Conservation (phyloP, 2,797 vertebrate genomes). For the Peromyscus nudipes region DNA sequence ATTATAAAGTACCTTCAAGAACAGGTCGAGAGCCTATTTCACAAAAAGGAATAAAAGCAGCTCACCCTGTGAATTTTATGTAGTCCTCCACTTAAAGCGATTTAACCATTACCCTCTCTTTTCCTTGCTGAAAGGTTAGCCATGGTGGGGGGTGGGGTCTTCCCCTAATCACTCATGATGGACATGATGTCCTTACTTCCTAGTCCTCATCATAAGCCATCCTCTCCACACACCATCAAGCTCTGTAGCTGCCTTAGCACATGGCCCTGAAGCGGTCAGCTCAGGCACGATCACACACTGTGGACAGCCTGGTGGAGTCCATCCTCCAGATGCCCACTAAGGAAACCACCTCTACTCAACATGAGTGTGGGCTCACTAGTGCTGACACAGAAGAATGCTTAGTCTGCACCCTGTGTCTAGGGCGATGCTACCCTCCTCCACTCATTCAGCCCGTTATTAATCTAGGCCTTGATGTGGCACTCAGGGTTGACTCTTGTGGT, state of each 20-base stretch:
- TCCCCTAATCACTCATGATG: neutral
- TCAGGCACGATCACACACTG: neutral
- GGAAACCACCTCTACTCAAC: conserved; percentile 37
- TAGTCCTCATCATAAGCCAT: neutral
- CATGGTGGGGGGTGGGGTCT: neutral
- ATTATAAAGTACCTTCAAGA: neutral
- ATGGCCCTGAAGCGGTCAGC: neutral
- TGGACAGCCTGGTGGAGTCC: neutral
- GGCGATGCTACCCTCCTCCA: conserved; percentile 65
- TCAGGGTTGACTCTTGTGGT: neutral
- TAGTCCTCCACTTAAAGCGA: neutral
- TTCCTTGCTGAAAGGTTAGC: neutral
- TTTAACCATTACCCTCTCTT: neutral
- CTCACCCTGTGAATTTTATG: neutral
- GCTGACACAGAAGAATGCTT: conserved; percentile 59
- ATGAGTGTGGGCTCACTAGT: conserved; percentile 50
- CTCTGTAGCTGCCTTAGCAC: neutral
- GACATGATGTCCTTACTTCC: conserved; percentile 6
- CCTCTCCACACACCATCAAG: neutral
- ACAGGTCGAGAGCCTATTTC: neutral
- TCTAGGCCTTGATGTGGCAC: conserved; percentile 65
- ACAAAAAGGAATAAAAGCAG: neutral
- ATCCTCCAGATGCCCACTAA: conserved; percentile 57
- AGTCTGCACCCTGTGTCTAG: neutral
- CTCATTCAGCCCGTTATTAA: conserved; percentile 6